phyloP scores from a whole-genome alignment of 2,888 invertebrate genomes.

The Plebejus argus region DNA sequence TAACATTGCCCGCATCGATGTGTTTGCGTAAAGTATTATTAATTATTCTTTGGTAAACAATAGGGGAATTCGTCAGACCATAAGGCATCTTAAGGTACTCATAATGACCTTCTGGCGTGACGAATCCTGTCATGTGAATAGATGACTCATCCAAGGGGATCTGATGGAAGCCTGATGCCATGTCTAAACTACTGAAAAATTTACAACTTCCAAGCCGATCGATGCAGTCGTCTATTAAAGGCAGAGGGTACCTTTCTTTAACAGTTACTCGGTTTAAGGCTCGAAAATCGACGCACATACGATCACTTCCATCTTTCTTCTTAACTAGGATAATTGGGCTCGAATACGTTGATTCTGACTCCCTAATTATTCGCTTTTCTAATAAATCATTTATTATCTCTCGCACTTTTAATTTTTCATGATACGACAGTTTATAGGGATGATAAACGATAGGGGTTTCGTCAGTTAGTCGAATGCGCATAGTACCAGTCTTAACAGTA shows the following conservation, averaged over 20 bases:
- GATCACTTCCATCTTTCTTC: not conserved
- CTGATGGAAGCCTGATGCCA: no score
- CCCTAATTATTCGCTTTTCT: conserved; percentile 17
- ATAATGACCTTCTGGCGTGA: not conserved
- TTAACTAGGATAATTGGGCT: conserved; percentile 17
- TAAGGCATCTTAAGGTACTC: no score
- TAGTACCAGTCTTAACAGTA: conserved; percentile 2
- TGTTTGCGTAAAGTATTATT: no score
- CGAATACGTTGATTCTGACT: not conserved
- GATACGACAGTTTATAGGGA: conserved; percentile 24
- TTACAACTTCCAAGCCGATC: not conserved
- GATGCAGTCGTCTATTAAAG: conserved; percentile 41
- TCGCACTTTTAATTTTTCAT: conserved; percentile 23
- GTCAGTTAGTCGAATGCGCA: conserved; percentile 25
- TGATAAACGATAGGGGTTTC: conserved; percentile 23
- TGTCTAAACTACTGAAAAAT: not conserved
- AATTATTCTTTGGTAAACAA: no score
- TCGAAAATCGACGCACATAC: conserved; percentile 43
- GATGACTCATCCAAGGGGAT: not conserved
- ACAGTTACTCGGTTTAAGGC: conserved; percentile 44
- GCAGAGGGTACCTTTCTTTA: conserved; percentile 31
- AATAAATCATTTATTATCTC: conserved; percentile 27
- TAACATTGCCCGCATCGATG: not conserved
- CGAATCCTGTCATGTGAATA: conserved; percentile 4
- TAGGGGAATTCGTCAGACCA: no score